Percentiles rank a stretch among this genome's conserved stretches.
phyloP scores from a whole-genome alignment of 2,797 vertebrate genomes.

The Pseudomugil tenellus region DNA sequence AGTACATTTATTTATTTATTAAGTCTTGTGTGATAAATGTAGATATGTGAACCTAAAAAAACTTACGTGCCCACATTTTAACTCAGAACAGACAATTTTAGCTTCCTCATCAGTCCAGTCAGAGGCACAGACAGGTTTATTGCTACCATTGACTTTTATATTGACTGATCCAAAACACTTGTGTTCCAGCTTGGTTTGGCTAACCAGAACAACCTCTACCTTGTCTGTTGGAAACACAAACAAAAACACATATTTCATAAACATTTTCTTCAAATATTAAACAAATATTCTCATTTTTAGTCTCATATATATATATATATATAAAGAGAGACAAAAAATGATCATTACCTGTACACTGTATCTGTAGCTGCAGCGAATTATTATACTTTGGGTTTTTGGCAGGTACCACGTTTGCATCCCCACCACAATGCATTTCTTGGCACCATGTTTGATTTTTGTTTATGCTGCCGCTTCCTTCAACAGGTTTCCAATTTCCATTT shows the following conservation, averaged over 20 bases:
- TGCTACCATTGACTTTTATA: accelerated
- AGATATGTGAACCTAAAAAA: neutral
- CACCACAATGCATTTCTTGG: constrained; percentile 62
- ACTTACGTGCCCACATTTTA: constrained; percentile 51
- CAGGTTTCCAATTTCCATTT: accelerated
- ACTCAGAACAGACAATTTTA: constrained; percentile 60
- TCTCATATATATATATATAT: too few relatives aligned
- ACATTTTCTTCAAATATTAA: too few relatives aligned
- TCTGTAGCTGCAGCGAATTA: too few relatives aligned
- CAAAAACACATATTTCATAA: too few relatives aligned
- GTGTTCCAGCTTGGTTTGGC: accelerated
- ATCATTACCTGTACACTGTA: constrained; percentile 73
- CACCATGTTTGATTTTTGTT: constrained; percentile 1
- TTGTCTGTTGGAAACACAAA: constrained; percentile 25
- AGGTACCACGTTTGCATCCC: neutral
- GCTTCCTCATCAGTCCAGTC: accelerated
- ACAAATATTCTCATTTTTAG: too few relatives aligned
- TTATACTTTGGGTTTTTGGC: too few relatives aligned
- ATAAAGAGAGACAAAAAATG: too few relatives aligned
- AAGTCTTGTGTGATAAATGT: neutral
- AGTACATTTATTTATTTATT: neutral
- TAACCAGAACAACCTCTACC: constrained; percentile 14
- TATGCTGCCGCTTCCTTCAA: accelerated
- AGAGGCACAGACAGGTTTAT: constrained; percentile 26
- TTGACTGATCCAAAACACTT: constrained; percentile 50